Base-by-base conservation (phyloP, 2,888 invertebrate species). In the Labia minor region DNA sequence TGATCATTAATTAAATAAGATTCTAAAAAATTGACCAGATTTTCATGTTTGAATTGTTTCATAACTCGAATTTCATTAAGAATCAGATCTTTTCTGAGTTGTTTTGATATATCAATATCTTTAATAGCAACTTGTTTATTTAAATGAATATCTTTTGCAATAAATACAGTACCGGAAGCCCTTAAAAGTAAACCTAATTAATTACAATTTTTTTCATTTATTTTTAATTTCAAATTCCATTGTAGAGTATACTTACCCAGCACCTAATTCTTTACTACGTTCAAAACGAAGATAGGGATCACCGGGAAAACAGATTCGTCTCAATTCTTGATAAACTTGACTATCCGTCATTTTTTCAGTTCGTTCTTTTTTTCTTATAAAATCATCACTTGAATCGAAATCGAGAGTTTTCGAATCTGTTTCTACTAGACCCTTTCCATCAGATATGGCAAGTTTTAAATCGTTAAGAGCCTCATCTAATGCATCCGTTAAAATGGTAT, bases 41-140 rank as follows among this genome's bases (percentile, higher is more conserved):
- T 97, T 74, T 90, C 90, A 78, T 98, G 97, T 74, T 90, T 87
- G 76, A 95, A 93, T 74, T 90, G 90, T 75, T 91, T 91, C 76
- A 95, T 84, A 14, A 95, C 92, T 74, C 88, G 87, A 71, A 98
- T 95, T 82, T 98, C 98, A 65, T 93, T 96, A 71, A 97, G 83
- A 75, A 98, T 91, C 74, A 97, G 83, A 78, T 97, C 95, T 78
- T 97, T 97, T 75, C 95, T 92, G 66, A 92, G 90, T 78, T 99
- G 98, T 77, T 93, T 93, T 37, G 89, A 86, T 76, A 98, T 84
- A 77, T 97, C 94, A 78, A 98, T 98, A 74, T 94, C 92, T 79
- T 98, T 98, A 71, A 98, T 90, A 26, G 98, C 98, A 6, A 98
- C 96, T 75, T 86, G 85, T 21, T 87, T 82, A 66, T 84, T 82